Conservation (phyloP, 1,140 invertebrate genomes). For the Lepidurus couesii region DNA sequence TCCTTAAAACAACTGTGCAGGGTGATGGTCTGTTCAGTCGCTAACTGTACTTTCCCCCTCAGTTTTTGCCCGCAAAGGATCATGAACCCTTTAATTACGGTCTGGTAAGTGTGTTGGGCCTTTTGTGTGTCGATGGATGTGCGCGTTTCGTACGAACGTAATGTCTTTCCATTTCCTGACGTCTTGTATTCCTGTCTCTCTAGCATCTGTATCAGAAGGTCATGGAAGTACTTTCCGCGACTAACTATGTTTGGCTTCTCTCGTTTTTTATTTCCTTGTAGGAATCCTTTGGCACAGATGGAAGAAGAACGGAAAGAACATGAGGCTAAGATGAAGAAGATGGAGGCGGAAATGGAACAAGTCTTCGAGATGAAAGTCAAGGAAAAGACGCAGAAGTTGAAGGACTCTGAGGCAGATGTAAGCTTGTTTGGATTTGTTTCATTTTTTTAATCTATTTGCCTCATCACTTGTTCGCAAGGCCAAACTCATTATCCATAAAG, state of each 20-base stretch:
- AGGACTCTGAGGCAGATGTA: conserved; percentile 84
- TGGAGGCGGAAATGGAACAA: conserved; percentile 94
- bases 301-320: conserved; percentile 96
- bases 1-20: neutral
- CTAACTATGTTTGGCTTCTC: neutral
- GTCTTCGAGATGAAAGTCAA: conserved; percentile 84
- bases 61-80: conserved; percentile 59
- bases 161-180: conserved; percentile 27
- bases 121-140: conserved; percentile 24
- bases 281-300: conserved; percentile 95
- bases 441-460: conserved; percentile 40
- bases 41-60: conserved; percentile 39
- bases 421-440: conserved; percentile 41
- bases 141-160: neutral
- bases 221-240: neutral
- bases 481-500: neutral
- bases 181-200: conserved; percentile 22
- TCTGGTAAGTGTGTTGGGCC: conserved; percentile 63
- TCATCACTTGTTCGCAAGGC: neutral
- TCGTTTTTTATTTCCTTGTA: conserved; percentile 46
- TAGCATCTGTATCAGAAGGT: conserved; percentile 30
- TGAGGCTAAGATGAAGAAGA: conserved; percentile 91
- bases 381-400: conserved; percentile 87
- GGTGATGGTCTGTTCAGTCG: conserved; percentile 12
- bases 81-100: conserved; percentile 80